Evolutionary conservation across 2,113 vertebrate species (phyloP).

Genomic region (Electrona antarctica): DNA sequence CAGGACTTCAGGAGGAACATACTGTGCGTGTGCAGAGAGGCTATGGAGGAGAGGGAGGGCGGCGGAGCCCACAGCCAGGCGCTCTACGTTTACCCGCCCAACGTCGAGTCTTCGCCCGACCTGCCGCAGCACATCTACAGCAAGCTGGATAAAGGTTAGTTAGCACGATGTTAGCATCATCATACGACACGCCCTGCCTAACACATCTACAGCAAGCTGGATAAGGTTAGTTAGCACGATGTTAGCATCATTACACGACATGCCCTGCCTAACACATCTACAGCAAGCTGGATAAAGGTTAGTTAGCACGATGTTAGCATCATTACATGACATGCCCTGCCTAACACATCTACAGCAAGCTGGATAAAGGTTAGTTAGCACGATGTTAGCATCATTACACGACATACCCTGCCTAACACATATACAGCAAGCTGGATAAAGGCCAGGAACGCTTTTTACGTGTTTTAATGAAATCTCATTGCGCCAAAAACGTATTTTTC

Average conservation of each 20-base stretch:
- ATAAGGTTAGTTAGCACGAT: constrained; percentile 51
- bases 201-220: constrained; percentile 68
- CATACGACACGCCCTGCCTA: too few species aligned
- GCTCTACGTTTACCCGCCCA: constrained; percentile 82
- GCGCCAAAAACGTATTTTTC: too few species aligned
- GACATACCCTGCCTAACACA: too few species aligned
- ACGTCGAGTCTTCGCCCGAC: constrained; percentile 78
- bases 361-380: constrained; percentile 69
- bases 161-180: not conserved
- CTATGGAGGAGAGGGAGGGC: constrained; percentile 81
- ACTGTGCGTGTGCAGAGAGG: constrained; percentile 80
- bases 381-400: too few species aligned
- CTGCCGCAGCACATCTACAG: constrained; percentile 80
- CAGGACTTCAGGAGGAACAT: constrained; percentile 73
- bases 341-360: constrained; percentile 65
- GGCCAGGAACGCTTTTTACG: constrained; percentile 27
- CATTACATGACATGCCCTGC: too few species aligned
- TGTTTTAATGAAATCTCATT: too few species aligned
- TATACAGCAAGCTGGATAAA: constrained; percentile 70
- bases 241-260: too few species aligned
- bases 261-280: constrained; percentile 52
- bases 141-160: constrained; percentile 83
- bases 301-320: too few species aligned
- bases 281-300: constrained; percentile 71
- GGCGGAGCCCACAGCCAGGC: constrained; percentile 80